A percentile compares a stretch with the other conserved stretches of the same genome.
Evolutionary conservation across 2,888 invertebrate genomes (phyloP).

Genomic region (Ormyrus thymus): DNA sequence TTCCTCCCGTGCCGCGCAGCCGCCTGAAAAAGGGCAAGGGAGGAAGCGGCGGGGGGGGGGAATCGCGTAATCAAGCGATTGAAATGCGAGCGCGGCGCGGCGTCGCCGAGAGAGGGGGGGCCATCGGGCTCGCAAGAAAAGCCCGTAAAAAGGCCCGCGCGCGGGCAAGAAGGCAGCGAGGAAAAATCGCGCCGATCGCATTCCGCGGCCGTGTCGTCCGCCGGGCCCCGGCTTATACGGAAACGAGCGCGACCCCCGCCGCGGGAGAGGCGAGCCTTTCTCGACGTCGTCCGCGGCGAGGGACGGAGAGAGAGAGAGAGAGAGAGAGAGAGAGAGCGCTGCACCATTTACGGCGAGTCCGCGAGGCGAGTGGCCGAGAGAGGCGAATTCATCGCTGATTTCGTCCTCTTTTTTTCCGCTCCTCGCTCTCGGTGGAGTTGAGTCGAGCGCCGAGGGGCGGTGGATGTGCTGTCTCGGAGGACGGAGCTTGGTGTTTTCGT

Average conservation of each 20-base stretch:
- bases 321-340: background rate
- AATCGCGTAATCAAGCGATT: slow-evolving; percentile 40
- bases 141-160: background rate
- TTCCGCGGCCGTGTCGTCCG: slow-evolving; percentile 25
- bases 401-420: too few relatives aligned
- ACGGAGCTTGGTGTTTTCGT: too few relatives aligned
- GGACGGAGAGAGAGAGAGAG: background rate
- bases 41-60: background rate
- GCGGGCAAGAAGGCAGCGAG: background rate
- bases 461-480: background rate
- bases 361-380: background rate
- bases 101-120: background rate
- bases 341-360: slow-evolving; percentile 38
- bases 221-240: background rate
- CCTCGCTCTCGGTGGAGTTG: too few relatives aligned
- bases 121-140: background rate
- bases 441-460: background rate
- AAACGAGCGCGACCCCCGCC: background rate
- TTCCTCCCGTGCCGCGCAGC: background rate
- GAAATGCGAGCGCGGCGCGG: slow-evolving; percentile 16
- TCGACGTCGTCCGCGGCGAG: slow-evolving; percentile 10
- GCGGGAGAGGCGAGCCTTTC: slow-evolving; percentile 1
- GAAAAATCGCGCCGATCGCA: slow-evolving; percentile 23
- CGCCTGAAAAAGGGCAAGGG: background rate
- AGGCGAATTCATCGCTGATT: too few relatives aligned